A percentile compares a stretch with the other conserved stretches of the same genome.
Conservation (phyloP, 1,140 invertebrate genomes). For the Metopolophium dirhodum region DNA sequence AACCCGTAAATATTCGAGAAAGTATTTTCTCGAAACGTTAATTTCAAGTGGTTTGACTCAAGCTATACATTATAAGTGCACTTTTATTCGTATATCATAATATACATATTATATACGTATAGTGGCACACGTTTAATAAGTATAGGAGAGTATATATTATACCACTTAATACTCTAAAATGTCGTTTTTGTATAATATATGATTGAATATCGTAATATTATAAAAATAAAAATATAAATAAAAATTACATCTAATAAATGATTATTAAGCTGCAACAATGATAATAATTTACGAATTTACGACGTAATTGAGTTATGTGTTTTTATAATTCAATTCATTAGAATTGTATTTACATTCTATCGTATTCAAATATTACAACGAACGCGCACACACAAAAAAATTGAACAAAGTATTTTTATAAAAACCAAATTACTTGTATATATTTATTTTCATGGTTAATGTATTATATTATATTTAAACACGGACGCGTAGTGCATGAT, state of each 20-base stretch:
- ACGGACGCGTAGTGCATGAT: not conserved
- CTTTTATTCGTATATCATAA: not conserved
- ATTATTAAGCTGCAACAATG: not conserved
- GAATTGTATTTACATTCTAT: not conserved
- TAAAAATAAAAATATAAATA: not conserved
- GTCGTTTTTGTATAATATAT: not conserved
- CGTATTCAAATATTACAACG: conserved; percentile 18
- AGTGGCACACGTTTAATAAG: not conserved
- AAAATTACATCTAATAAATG: not conserved
- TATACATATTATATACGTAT: not conserved
- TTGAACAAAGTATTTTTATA: not conserved
- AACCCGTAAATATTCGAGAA: conserved; percentile 27
- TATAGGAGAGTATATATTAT: not conserved
- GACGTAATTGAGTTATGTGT: not conserved
- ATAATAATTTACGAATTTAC: conserved; percentile 4
- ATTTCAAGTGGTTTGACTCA: not conserved
- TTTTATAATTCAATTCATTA: not conserved
- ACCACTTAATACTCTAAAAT: not conserved
- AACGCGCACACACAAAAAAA: not conserved
- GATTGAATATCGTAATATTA: not conserved
- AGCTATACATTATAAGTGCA: not conserved
- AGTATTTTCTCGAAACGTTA: conserved; percentile 28
- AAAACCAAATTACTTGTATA: not conserved
- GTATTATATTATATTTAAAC: conserved; percentile 42
- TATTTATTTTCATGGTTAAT: not conserved